phyloP scores from a whole-genome alignment of 2,113 vertebrate species.

The Catharus minimus region DNA sequence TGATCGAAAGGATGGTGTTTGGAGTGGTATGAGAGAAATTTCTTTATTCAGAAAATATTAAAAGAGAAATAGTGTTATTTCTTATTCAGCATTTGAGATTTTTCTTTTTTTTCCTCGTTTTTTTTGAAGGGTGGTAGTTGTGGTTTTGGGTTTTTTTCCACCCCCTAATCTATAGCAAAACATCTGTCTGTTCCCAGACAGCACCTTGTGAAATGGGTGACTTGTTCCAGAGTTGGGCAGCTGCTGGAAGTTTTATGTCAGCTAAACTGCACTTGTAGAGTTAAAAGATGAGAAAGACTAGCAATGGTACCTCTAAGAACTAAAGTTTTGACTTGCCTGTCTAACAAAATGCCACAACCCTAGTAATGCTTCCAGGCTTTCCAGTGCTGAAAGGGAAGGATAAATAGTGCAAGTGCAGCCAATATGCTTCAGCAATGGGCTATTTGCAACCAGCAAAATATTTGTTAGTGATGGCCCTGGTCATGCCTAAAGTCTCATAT shows the following conservation, averaged over 20 bases:
- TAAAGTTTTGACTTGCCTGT: neutral
- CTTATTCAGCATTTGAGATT: neutral
- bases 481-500: neutral
- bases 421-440: neutral
- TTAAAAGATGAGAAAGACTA: neutral
- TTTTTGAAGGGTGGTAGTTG: accelerated
- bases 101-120: accelerated
- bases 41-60: neutral
- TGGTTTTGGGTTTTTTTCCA: neutral
- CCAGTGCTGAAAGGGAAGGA: neutral
- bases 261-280: neutral
- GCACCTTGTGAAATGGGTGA: neutral
- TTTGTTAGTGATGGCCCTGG: neutral
- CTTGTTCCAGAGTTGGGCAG: neutral
- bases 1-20: neutral
- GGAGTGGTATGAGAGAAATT: neutral
- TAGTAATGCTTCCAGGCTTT: neutral
- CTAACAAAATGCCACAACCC: neutral
- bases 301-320: neutral
- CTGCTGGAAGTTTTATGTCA: neutral
- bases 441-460: neutral
- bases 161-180: neutral
- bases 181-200: neutral
- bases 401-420: neutral
- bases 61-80: neutral